Base-by-base conservation (phyloP, 1,140 invertebrate species). In the Brachionus rotundiformis region DNA sequence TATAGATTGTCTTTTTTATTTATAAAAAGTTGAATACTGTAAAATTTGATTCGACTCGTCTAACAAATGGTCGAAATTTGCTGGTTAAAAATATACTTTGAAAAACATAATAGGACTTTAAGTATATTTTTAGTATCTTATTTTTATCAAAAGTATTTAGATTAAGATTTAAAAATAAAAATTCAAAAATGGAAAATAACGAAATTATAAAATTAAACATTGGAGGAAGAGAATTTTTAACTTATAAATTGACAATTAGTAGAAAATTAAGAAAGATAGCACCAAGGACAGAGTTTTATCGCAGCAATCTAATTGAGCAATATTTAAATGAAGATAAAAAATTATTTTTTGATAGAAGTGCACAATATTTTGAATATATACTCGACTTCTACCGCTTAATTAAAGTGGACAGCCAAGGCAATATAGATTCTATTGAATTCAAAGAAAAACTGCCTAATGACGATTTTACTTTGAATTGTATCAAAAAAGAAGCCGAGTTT, bases 331-430 rank as follows among this genome's bases (percentile, higher is more conserved):
- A 44, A 13, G 13, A 65, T 16, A 11, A 65, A 29, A 39, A 41
- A 44, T 27, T 73, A 25, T 73, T 73, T 27, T 25, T 73, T 25
- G 68, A 73, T 3, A 29, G 68, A 31, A 73, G 27, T 44, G 8
- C 68, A 1, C 68, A 73, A 16, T 73, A 73, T 11, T 73, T 73
- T 27, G 41, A 73, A 44, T 73, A 44, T 44, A 73, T 73, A 3
- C n/a, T 73, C 5, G 68, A 73, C 11, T 73, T 73, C 5, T 73
- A 25, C 23, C 16, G 68, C 11, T n/a, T 25, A 2, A 44, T 73
- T 11, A 73, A 73, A 73, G 29, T 73, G 13, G 68, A 73, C 41
- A 23, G 44, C 23, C 23, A 73, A 27, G 39, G 39, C 8, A 73
- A 73, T 23, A 44, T 73, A 44, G n/a, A 44, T 25, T 44, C 68